phyloP scores from a whole-genome alignment of 2,888 invertebrate species.

The Dryococelus australis region DNA sequence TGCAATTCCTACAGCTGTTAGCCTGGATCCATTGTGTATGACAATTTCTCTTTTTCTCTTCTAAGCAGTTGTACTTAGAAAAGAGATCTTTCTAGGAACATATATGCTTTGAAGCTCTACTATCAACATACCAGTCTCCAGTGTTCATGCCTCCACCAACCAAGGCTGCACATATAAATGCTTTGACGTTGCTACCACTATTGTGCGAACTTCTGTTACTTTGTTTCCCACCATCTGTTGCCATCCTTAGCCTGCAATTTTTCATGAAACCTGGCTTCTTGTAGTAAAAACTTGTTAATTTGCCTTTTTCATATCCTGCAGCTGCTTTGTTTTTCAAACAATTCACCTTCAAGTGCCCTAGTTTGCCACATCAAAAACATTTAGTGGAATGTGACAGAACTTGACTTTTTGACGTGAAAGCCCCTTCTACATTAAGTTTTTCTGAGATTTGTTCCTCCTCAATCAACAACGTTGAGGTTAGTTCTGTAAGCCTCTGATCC shows the following conservation, averaged over 20 bases:
- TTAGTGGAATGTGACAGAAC: background rate
- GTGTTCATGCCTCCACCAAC: background rate
- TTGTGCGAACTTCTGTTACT: background rate
- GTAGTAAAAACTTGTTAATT: background rate
- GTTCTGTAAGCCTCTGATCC: background rate
- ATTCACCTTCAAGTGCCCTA: background rate
- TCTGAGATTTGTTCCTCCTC: background rate
- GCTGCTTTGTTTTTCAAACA: background rate
- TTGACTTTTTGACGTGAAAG: background rate
- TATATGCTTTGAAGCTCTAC: background rate
- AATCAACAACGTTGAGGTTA: background rate
- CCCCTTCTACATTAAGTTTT: background rate
- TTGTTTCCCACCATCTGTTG: background rate
- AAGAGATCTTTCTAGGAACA: background rate
- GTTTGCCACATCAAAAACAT: background rate
- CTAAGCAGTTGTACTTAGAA: background rate
- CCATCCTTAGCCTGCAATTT: background rate
- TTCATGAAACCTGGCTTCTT: background rate
- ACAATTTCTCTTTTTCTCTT: background rate
- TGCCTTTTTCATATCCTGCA: background rate
- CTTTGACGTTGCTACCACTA: background rate
- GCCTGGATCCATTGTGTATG: background rate
- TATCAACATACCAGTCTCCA: background rate
- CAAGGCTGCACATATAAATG: background rate
- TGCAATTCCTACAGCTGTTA: background rate